Percentiles rank a stretch among this genome's conserved stretches.
phyloP scores from a whole-genome alignment of 2,888 invertebrate genomes.

The Glyphotaelius pellucidus region DNA sequence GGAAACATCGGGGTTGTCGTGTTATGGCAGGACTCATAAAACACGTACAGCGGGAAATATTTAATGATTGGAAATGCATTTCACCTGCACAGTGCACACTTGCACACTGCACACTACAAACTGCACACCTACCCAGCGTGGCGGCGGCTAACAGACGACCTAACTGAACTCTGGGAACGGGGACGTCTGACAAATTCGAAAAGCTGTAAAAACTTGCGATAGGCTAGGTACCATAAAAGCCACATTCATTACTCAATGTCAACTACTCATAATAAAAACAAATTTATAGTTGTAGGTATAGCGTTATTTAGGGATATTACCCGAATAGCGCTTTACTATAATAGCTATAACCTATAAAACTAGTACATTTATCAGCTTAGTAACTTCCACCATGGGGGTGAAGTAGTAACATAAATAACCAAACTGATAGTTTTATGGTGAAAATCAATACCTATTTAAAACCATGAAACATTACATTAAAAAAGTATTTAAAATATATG shows the following conservation, averaged over 20 bases:
- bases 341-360: not conserved
- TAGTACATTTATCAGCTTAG: not conserved
- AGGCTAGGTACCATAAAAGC: not conserved
- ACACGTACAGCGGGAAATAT: not conserved
- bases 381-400: not conserved
- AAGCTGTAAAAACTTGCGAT: not conserved
- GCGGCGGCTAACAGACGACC: not conserved
- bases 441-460: too few species aligned
- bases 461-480: too few species aligned
- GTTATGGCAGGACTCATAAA: not conserved
- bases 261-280: not conserved
- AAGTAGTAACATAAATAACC: not conserved
- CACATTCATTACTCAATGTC: not conserved
- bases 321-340: not conserved
- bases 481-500: too few species aligned
- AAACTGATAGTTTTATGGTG: too few species aligned
- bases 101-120: too few species aligned
- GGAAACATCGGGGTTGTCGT: not conserved
- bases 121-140: not conserved
- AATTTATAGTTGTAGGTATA: not conserved
- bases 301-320: not conserved
- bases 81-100: not conserved
- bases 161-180: not conserved
- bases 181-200: not conserved
- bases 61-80: conserved; percentile 2